Evolutionary conservation across 2,888 invertebrate genomes (phyloP).

Genomic region (Ophioninae sp.): DNA sequence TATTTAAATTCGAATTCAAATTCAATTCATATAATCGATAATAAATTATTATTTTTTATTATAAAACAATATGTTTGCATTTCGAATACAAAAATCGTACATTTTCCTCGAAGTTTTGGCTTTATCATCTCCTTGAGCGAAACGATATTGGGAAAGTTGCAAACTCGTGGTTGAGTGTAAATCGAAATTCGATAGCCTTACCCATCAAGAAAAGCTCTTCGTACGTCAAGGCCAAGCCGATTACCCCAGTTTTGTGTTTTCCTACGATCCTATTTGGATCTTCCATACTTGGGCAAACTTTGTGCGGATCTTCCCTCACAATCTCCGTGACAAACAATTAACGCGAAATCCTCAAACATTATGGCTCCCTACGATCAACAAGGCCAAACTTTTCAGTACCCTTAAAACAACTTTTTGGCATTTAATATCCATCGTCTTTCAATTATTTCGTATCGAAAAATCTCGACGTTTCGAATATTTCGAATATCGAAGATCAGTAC

Average conservation of each 20-base stretch:
- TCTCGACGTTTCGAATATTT: too few species aligned
- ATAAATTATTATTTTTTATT: too few species aligned
- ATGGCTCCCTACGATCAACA: neutral
- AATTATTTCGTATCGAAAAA: too few species aligned
- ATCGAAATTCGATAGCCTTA: neutral
- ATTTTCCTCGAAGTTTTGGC: neutral
- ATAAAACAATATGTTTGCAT: neutral
- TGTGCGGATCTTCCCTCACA: neutral
- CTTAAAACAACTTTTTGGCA: neutral
- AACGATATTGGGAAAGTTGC: constrained; percentile 22
- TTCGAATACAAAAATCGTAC: neutral
- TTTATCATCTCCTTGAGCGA: constrained; percentile 2
- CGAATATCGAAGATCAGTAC: neutral
- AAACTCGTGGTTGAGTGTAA: neutral
- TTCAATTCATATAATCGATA: too few species aligned
- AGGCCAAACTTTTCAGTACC: constrained; percentile 12
- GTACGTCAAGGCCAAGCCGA: constrained; percentile 49
- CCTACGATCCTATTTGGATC: constrained; percentile 48
- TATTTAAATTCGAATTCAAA: too few species aligned
- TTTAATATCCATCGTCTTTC: too few species aligned
- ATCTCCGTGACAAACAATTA: constrained; percentile 31
- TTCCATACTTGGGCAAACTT: constrained; percentile 18
- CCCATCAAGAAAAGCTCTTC: constrained; percentile 38
- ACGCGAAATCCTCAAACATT: constrained; percentile 28
- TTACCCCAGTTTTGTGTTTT: constrained; percentile 51